Conservation (phyloP, 37 sponge, comb jelly and placozoan genomes). For the Spongia lamella region DNA sequence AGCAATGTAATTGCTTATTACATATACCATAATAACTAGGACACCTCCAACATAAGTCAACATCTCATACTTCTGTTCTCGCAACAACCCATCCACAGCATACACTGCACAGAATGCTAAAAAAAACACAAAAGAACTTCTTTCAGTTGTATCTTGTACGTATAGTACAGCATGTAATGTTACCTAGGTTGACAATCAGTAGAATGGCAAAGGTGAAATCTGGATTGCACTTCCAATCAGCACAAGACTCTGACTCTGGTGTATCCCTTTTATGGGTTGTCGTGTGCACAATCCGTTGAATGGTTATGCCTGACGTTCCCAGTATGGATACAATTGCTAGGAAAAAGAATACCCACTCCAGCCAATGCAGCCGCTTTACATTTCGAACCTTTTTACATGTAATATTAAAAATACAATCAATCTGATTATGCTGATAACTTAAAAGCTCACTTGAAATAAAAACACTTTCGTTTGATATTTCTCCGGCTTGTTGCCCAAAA, state of each 20-base stretch:
- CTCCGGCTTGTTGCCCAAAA: too few species aligned
- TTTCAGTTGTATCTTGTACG: background rate
- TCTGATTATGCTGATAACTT: too few species aligned
- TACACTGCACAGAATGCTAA: slow-evolving; percentile 63
- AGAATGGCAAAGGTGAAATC: slow-evolving; percentile 37
- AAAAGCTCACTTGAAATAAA: too few species aligned
- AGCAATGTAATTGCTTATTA: slow-evolving; percentile 57
- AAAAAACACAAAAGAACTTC: background rate
- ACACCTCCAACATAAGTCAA: slow-evolving; percentile 35
- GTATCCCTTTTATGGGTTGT: background rate
- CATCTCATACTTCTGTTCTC: slow-evolving; percentile 66
- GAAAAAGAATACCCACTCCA: slow-evolving; percentile 54
- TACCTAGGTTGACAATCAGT: too few species aligned
- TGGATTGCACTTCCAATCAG: slow-evolving; percentile 29
- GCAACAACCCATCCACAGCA: slow-evolving; percentile 48
- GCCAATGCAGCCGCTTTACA: slow-evolving; percentile 25
- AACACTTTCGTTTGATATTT: too few species aligned
- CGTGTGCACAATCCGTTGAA: slow-evolving; percentile 38
- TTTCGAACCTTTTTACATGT: slow-evolving; percentile 30
- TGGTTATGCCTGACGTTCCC: slow-evolving; percentile 23
- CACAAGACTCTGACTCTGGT: background rate
- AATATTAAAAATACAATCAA: too few species aligned
- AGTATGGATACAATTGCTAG: slow-evolving; percentile 38
- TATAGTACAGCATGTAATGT: too few species aligned
- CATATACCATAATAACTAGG: slow-evolving; percentile 29